Conservation (phyloP, 2,888 invertebrate species). For the Plagiodera versicolora region DNA sequence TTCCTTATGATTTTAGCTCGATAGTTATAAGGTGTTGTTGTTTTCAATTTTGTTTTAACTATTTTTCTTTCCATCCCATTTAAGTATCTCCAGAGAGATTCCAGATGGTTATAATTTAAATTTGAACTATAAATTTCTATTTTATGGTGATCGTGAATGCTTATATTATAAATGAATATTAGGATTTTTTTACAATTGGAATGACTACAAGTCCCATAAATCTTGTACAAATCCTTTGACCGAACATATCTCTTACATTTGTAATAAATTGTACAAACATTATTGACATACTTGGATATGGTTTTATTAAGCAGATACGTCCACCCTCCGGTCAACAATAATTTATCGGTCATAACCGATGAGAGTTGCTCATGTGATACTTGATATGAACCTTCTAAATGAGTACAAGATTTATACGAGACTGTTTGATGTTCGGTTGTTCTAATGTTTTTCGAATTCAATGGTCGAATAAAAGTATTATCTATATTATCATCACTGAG, state of each 20-base stretch:
- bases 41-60: conserved; percentile 1
- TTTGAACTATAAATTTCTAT: conserved; percentile 11
- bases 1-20: background rate
- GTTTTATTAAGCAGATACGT: conserved; percentile 12
- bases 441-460: conserved; percentile 12
- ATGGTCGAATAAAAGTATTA: conserved; percentile 2
- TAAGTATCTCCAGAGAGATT: conserved; percentile 3
- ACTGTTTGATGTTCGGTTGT: conserved; percentile 1
- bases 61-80: conserved; percentile 14
- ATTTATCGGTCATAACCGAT: background rate
- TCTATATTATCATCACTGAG: background rate
- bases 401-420: conserved; percentile 4
- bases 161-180: conserved; percentile 2
- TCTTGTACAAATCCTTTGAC: conserved; percentile 6
- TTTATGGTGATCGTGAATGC: background rate
- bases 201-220: conserved; percentile 13
- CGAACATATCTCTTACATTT: conserved; percentile 9
- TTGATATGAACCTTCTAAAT: conserved; percentile 7
- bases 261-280: conserved; percentile 14
- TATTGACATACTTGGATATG: conserved; percentile 8
- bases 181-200: conserved; percentile 9
- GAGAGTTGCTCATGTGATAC: conserved; percentile 6
- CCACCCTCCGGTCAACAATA: conserved; percentile 3
- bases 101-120: conserved; percentile 11
- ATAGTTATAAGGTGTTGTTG: background rate